Base-by-base conservation (phyloP, 2,888 invertebrate genomes). In the Drosophila borborema region DNA sequence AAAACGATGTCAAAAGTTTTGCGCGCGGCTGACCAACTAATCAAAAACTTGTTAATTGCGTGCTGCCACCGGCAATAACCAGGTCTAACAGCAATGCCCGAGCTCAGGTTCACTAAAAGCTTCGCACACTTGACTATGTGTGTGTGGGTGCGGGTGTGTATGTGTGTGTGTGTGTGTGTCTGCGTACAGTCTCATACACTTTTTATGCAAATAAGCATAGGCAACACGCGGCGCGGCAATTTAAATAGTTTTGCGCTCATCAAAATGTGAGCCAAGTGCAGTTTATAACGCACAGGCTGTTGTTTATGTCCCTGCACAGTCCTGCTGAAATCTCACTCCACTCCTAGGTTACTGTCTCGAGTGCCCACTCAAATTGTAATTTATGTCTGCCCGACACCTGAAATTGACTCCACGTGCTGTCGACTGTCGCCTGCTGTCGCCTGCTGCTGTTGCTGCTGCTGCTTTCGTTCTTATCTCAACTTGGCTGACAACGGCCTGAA, bases 31-130 rank as follows among this genome's bases (percentile, higher is more conserved):
- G 82, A 79, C 86, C 83, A 86, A 86, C 84, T 86, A 86, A 84
- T 84, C 83, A 84, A 72, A 82, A 84, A 85, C 65, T 84, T 85
- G 74, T 72, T 84, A 84, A 84, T 84, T 87, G 87, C 85, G 70
- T 70, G 69, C 48, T 75, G 87, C 82, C 80, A 76, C 55, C 62
- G 65, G 85, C 72, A 82, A 84, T 81, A 78, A 60, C 69, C 72
- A 72, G 53, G 16, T 51, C 38, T 40, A 45, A 43, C 34, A 55
- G 40, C 20, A 16, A 9, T 20, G 31, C 46, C 28, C 28, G 20
- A 6, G 28, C 28, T 20, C 55, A 18, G 38, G 31, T 48, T 36
- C 48, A 46, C 20, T 58, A 23, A 45, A 53, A 46, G 40, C 45
- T 46, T 23, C 36, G 28, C 10, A 28, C 53, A 16, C 14, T 23